These are phyloP conservation scores for Chrysodeixis includens DNA, from an alignment of 2,888 invertebrate genomes.

Conservation along the genomic window DNA sequence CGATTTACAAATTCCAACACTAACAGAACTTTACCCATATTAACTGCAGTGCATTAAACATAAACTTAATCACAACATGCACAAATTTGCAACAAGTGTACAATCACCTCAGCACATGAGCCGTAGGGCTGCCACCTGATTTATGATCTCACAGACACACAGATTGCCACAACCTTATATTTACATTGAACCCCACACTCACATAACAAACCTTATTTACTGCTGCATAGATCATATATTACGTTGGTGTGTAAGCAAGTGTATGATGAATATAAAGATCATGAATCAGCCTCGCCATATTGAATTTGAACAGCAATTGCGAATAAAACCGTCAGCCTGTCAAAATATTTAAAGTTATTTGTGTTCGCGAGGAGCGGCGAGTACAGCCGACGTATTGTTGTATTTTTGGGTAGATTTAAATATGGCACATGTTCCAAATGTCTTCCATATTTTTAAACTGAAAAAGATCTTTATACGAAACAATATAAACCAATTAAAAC, in stretches of 20 bases:
- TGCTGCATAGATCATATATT: background rate
- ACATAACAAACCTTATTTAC: slow-evolving; percentile 22
- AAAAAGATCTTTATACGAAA: background rate
- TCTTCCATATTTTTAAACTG: background rate
- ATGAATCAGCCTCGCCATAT: slow-evolving; percentile 66
- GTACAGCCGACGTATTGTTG: slow-evolving; percentile 50
- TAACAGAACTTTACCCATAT: background rate
- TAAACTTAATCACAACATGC: slow-evolving; percentile 32
- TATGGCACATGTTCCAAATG: slow-evolving; percentile 6
- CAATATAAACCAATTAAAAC: background rate
- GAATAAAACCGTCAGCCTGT: slow-evolving; percentile 70
- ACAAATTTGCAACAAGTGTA: slow-evolving; percentile 32
- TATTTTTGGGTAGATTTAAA: slow-evolving; percentile 19
- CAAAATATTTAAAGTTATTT: slow-evolving; percentile 71
- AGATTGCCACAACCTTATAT: slow-evolving; percentile 43
- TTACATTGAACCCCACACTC: slow-evolving; percentile 7
- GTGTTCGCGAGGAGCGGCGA: slow-evolving; percentile 42
- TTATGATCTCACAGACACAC: slow-evolving; percentile 55
- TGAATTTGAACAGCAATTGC: slow-evolving; percentile 66
- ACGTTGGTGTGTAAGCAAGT: background rate
- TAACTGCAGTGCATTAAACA: background rate
- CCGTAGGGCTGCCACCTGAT: slow-evolving; percentile 52
- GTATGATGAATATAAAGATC: slow-evolving; percentile 14
- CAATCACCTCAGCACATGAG: slow-evolving; percentile 33
- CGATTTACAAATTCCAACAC: no score